Percentiles rank a stretch among this genome's conserved stretches.
phyloP scores from a whole-genome alignment of 2,113 vertebrate genomes.

The Chelonoidis abingdonii region DNA sequence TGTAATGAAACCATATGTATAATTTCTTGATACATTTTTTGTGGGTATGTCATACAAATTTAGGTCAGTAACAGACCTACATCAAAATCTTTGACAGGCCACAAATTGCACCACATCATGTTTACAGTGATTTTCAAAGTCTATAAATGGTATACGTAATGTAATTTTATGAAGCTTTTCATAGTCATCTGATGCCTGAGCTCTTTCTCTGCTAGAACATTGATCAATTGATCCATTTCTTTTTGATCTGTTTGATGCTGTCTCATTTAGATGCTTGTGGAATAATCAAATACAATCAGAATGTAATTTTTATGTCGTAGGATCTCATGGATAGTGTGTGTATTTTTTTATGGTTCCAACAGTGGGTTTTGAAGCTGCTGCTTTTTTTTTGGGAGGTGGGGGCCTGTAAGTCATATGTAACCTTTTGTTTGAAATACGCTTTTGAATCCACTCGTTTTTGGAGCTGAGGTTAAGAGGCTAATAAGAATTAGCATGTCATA shows the following conservation, averaged over 20 bases:
- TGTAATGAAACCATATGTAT: conserved; percentile 31
- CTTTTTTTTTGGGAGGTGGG: neutral
- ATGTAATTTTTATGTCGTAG: fast-evolving
- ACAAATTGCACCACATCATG: neutral
- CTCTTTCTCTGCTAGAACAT: neutral
- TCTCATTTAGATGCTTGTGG: neutral
- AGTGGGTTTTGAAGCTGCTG: neutral
- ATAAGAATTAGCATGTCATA: fast-evolving
- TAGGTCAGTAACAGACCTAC: neutral
- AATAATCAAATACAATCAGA: neutral
- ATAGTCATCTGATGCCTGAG: neutral
- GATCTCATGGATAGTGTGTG: neutral
- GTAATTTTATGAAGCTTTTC: neutral
- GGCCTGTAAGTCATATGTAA: neutral
- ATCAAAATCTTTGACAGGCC: neutral
- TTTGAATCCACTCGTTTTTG: neutral
- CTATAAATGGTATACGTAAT: neutral
- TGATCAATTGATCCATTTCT: neutral
- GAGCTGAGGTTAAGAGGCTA: neutral
- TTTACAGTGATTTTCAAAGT: neutral
- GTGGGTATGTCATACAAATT: neutral
- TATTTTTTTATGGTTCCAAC: neutral
- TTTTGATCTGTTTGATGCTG: neutral
- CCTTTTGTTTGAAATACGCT: neutral
- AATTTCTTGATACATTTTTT: conserved; percentile 24